Evolutionary conservation across 2,888 invertebrate species (phyloP).

Genomic region (Stenodema calcarata): DNA sequence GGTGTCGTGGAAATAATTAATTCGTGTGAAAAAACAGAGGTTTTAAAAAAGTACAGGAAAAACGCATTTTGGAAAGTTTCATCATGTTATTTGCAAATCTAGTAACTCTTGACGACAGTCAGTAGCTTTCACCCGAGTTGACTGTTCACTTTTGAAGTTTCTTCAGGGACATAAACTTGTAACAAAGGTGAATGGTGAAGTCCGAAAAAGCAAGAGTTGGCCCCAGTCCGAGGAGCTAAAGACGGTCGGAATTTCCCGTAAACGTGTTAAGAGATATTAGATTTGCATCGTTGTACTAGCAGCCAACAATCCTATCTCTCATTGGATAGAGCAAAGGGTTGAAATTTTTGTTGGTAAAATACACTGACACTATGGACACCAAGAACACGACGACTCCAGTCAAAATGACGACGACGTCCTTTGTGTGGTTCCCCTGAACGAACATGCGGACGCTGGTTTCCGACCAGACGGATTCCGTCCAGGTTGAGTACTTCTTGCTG

Average conservation of each 20-base stretch:
- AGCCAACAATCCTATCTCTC: background rate
- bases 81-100: background rate
- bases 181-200: background rate
- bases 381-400: constrained; percentile 62
- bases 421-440: constrained; percentile 71
- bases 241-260: background rate
- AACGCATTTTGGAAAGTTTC: background rate
- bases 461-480: constrained; percentile 89
- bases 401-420: constrained; percentile 66
- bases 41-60: background rate
- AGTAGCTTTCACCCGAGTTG: background rate
- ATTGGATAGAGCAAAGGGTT: background rate
- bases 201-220: background rate
- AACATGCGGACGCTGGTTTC: constrained; percentile 78
- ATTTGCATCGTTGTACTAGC: constrained; percentile 39
- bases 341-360: constrained; percentile 46
- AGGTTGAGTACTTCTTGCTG: constrained; percentile 80
- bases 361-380: constrained; percentile 38
- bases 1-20: background rate
- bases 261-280: constrained; percentile 32
- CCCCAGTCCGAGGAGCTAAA: background rate
- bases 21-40: background rate
- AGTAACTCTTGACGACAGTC: background rate
- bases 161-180: background rate
- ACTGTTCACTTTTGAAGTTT: background rate